Conservation (phyloP, 2,888 invertebrate genomes). For the Parnassius glacialis region DNA sequence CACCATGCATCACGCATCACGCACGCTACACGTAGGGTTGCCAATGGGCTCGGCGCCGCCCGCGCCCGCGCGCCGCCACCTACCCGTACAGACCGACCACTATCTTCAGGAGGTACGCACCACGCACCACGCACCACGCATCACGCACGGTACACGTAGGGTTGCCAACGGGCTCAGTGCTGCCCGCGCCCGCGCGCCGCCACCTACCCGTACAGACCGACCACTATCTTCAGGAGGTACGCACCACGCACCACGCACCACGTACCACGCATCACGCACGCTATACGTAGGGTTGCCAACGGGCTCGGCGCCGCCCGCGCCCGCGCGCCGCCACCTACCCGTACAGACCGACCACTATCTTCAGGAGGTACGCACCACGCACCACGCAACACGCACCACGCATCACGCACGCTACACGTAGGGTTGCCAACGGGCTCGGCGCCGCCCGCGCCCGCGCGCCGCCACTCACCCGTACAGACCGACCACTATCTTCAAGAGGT, state of each 20-base stretch:
- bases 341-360: slow-evolving; percentile 95
- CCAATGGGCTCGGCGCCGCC: slow-evolving; percentile 86
- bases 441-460: slow-evolving; percentile 90
- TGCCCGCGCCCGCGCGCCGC: no score
- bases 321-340: slow-evolving; percentile 90
- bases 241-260: no score
- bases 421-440: slow-evolving; percentile 79
- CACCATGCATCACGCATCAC: no score
- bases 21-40: no score
- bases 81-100: slow-evolving; percentile 93
- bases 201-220: no score
- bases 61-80: slow-evolving; percentile 91
- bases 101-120: slow-evolving; percentile 88
- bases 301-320: slow-evolving; percentile 81
- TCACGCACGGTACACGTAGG: no score
- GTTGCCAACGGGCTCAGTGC: no score
- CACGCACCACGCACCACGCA: not conserved
- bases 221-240: no score
- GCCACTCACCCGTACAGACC: slow-evolving; percentile 94
- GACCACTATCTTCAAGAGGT: slow-evolving; percentile 93
- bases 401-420: no score
- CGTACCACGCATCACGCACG: no score
- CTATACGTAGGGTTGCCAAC: no score
- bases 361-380: slow-evolving; percentile 84
- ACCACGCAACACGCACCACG: no score